These are phyloP conservation scores for Oreochromis grahami DNA, from an alignment of 2,797 vertebrate species.

Conservation along the genomic window DNA sequence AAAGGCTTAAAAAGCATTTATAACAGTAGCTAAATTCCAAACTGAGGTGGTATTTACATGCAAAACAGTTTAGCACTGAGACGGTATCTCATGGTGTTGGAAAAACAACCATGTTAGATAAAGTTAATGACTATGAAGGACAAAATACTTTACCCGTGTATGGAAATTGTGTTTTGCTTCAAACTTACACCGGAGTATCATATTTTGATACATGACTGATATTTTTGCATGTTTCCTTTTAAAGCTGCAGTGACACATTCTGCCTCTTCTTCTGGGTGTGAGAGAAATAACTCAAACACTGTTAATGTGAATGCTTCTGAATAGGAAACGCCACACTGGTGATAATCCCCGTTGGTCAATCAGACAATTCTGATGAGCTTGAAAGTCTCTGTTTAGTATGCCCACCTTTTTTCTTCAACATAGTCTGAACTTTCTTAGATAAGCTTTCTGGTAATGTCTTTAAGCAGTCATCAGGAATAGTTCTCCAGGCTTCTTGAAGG, in stretches of 20 bases:
- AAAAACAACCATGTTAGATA: not conserved
- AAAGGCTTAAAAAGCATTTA: constrained; percentile 1
- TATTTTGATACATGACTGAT: not conserved
- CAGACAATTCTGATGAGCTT: not conserved
- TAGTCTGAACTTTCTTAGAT: not conserved
- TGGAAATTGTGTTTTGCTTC: not conserved
- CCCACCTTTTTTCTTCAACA: not conserved
- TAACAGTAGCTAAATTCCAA: not conserved
- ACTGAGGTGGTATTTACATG: not conserved
- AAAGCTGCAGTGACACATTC: not conserved
- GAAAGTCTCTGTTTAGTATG: not conserved
- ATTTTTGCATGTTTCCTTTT: not conserved
- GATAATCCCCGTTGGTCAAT: not conserved
- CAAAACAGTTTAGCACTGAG: not conserved
- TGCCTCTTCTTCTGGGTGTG: not conserved
- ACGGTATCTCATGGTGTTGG: not conserved
- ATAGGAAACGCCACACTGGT: not conserved
- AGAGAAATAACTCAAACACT: fast-evolving
- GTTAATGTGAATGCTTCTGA: not conserved
- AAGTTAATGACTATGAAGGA: not conserved
- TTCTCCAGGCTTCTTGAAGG: not conserved
- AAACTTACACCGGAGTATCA: not conserved
- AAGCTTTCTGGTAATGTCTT: not conserved
- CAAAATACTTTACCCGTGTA: not conserved
- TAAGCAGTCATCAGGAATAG: not conserved